Evolutionary conservation across 2,113 vertebrate species (phyloP).

Genomic region (Peromyscus polionotus): DNA sequence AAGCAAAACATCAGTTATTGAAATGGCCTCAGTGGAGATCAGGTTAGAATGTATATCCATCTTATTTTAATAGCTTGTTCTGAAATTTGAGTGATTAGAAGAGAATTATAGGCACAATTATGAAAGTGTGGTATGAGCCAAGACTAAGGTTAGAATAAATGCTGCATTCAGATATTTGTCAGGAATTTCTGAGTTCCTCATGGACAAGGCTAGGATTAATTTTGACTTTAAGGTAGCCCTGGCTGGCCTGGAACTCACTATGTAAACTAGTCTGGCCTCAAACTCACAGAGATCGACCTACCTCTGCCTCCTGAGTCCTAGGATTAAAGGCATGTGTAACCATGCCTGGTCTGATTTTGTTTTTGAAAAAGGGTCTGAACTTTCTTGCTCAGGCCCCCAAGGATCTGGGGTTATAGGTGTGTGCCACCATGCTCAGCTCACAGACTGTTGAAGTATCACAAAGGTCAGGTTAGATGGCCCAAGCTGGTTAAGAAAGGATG

Average conservation of each 20-base stretch:
- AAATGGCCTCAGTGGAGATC: neutral
- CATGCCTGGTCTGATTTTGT: neutral
- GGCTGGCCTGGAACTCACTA: neutral
- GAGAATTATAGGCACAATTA: neutral
- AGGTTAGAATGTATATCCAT: neutral
- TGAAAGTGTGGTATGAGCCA: neutral
- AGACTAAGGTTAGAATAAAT: neutral
- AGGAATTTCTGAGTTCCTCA: neutral
- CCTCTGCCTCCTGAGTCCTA: neutral
- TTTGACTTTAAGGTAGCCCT: neutral
- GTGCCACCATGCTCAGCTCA: neutral
- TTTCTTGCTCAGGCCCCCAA: neutral
- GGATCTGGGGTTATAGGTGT: neutral
- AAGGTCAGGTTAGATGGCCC: neutral
- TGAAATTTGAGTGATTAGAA: neutral
- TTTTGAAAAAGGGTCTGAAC: neutral
- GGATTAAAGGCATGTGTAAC: neutral
- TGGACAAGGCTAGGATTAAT: neutral
- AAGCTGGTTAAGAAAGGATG: neutral
- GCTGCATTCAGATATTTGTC: neutral
- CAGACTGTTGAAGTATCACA: neutral
- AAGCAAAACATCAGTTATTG: neutral
- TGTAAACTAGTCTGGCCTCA: neutral
- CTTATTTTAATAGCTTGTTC: neutral
- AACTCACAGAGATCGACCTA: neutral